Evolutionary conservation across 2,113 vertebrate genomes (phyloP), one percentile per base, ranked within the genome.

Genomic region (Fukomys damarensis): DNA sequence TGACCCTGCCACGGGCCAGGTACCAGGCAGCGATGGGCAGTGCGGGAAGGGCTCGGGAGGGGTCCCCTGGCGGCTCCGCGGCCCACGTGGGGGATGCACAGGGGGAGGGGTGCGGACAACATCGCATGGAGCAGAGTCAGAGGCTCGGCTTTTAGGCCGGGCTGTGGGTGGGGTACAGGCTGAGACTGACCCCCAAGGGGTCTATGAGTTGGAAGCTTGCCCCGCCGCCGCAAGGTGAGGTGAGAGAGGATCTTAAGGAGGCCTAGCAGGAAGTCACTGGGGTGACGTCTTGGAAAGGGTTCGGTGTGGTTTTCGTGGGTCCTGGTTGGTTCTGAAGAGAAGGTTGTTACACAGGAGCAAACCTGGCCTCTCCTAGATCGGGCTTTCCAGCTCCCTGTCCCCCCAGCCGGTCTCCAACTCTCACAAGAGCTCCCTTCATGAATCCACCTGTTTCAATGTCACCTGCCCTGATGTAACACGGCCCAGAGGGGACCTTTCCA

Each of bases 71-170:
- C 24, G 72, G 10, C 4, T 5, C 2, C 17, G 28, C 20, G 16
- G 26, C 63, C 58, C 13, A 22, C 43, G 28, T 13, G 26, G 65
- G 43, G 0, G 0, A 2, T 7, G 26, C 46, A 16, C 2, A 0
- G 2, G 52, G 30, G 2, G 52, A 24, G 2, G 10, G 26, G 13
- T 7, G 4, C n/a, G 10, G 7, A 24, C 65, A 13, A 19, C 65
- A 13, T 0, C 19, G 38, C 30, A 49, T 0, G 10, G 52, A 35
- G 79, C 5, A 4, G 61, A 26, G 7, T n/a, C 66, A 30, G 58
- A 46, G 35, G 43, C 22, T 58, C 13, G 0, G 17, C 11, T 38
- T 0, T 1, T 4, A 14, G 38, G 13, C 22, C 12, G 41, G 13
- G 41, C 43, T 49, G 74, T 30, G 74, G 43, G 14, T 30, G 5